Conservation (phyloP, 1,140 invertebrate species). For the Ylistrum balloti region DNA sequence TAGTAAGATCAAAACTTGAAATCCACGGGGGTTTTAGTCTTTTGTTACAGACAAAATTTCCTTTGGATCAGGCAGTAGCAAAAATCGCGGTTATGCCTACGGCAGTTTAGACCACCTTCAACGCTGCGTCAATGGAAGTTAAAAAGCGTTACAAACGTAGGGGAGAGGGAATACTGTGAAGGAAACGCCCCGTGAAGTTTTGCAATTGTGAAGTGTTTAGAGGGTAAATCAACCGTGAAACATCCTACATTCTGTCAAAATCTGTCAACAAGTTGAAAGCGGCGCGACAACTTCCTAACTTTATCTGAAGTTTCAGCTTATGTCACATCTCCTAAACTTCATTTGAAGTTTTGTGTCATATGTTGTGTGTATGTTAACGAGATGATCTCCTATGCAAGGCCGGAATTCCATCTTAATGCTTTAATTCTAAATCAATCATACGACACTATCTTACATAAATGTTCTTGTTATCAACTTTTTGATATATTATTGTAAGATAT, state of each 20-base stretch:
- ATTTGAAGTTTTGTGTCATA: not conserved
- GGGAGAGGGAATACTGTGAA: not conserved
- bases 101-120: conserved; percentile 32
- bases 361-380: not conserved
- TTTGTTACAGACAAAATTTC: not conserved
- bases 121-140: conserved; percentile 22
- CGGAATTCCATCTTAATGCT: no score
- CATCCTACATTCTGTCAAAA: conserved; percentile 10
- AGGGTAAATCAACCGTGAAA: conserved; percentile 13
- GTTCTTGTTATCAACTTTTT: no score
- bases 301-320: not conserved
- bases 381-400: not conserved
- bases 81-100: conserved; percentile 12
- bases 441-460: no score
- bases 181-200: conserved; percentile 37
- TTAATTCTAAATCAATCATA: no score
- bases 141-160: conserved; percentile 26
- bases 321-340: not conserved
- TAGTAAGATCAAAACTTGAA: conserved; percentile 39
- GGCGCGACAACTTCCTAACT: conserved; percentile 3
- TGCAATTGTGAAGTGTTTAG: conserved; percentile 28
- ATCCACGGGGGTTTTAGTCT: not conserved
- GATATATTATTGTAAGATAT: not conserved
- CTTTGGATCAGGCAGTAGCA: not conserved
- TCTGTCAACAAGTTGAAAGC: conserved; percentile 31